Evolutionary conservation across 2,797 vertebrate genomes (phyloP).

Genomic region (Typhlichthys subterraneus): DNA sequence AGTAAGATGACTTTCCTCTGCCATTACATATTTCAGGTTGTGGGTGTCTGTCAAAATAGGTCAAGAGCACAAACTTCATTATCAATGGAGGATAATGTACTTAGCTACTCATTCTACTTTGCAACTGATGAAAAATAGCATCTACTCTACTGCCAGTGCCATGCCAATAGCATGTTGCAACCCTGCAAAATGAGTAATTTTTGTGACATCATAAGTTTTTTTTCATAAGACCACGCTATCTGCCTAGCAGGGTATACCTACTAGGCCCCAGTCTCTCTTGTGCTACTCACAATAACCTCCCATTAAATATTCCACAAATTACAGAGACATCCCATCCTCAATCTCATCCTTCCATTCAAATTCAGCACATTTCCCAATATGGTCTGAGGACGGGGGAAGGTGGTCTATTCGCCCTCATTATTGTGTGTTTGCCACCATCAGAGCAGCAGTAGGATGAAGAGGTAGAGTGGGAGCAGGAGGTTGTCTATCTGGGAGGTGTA

Average conservation of each 20-base stretch:
- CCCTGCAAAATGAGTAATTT: constrained; percentile 15
- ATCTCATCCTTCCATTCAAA: neutral
- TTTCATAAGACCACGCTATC: constrained; percentile 6
- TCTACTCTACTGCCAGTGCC: constrained; percentile 5
- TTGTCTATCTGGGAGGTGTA: constrained; percentile 97
- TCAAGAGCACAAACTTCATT: constrained; percentile 2
- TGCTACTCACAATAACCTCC: constrained; percentile 20
- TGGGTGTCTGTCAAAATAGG: constrained; percentile 20
- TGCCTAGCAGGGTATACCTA: neutral
- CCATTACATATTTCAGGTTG: constrained; percentile 59
- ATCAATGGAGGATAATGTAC: constrained; percentile 7
- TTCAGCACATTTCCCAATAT: neutral
- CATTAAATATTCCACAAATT: neutral
- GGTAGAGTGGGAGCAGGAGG: constrained; percentile 93
- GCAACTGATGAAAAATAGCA: constrained; percentile 23
- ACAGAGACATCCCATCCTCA: no score
- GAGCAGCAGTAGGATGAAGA: constrained; percentile 91
- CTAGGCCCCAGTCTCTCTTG: constrained; percentile 8
- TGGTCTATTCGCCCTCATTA: neutral
- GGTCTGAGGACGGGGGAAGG: neutral
- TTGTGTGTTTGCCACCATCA: constrained; percentile 61
- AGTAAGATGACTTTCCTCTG: constrained; percentile 6
- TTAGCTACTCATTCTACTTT: constrained; percentile 16
- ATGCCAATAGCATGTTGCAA: constrained; percentile 27
- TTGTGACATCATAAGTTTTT: constrained; percentile 7